Conservation (phyloP, 2,113 vertebrate species). For the Rissa tridactyla region DNA sequence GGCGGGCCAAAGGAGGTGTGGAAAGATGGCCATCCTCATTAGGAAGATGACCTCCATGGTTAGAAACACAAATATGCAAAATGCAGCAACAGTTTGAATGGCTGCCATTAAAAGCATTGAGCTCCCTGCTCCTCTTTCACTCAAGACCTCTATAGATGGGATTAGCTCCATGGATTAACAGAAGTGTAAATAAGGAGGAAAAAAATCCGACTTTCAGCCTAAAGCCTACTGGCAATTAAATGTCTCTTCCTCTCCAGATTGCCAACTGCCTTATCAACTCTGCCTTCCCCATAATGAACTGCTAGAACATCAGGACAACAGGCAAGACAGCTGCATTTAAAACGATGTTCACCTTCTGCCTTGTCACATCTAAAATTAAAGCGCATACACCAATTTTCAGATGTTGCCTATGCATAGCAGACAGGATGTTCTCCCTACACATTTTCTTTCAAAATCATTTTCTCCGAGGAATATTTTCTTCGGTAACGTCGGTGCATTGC, state of each 20-base stretch:
- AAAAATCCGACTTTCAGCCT: neutral
- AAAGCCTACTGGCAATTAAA: neutral
- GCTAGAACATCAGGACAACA: neutral
- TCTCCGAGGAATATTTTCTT: neutral
- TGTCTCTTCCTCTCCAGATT: neutral
- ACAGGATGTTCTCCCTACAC: neutral
- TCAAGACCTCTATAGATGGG: neutral
- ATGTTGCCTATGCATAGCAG: neutral
- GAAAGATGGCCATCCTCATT: rapidly evolving
- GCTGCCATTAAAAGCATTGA: neutral
- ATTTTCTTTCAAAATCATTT: neutral
- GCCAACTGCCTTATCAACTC: neutral
- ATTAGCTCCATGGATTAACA: neutral
- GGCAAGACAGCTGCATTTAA: neutral
- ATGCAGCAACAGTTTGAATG: neutral
- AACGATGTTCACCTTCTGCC: neutral
- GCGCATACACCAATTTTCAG: neutral
- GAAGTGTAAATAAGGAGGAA: neutral
- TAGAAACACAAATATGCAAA: neutral
- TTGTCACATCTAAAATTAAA: neutral
- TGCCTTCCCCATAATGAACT: neutral
- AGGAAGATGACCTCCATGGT: neutral
- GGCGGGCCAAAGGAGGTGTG: neutral
- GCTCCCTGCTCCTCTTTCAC: neutral
- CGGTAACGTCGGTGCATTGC: rapidly evolving